Evolutionary conservation across 2,797 vertebrate genomes (phyloP), one percentile per base, ranked within the genome.

Genomic region (Sebastes kiyomatsui): DNA sequence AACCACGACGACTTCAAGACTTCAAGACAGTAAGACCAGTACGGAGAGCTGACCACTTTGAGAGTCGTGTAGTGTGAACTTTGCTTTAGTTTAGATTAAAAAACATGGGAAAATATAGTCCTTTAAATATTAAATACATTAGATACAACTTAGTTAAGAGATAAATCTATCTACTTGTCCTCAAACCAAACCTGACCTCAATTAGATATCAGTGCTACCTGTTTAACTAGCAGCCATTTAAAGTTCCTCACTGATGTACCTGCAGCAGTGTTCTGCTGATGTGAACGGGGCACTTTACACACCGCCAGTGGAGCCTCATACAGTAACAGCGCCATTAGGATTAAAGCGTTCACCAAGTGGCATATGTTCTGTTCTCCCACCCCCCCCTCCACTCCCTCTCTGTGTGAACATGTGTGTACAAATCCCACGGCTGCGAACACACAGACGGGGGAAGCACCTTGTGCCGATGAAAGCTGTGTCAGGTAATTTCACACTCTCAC

Each of bases 401-500:
- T 49, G 38, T 78, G 84, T 75, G 83, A 71, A 79, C 65, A 60
- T 76, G 87, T 83, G 87, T 88, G 84, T 64, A 58, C 69, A 83
- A 81, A 82, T 90, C 85, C 87, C 87, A 82, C 55, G 82, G 77
- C 82, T 70, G 78, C 27, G 42, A 74, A 75, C 82, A 67, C 89
- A 87, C 83, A 87, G 83, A 79, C 77, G 60, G 81, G 59, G 70
- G 72, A 66, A 62, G 77, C 84, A 90, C 87, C 90, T 87, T 75
- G 70, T 27, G 23, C 68, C 9, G 79, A 79, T 74, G 85, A 88
- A 90, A 91, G 89, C 91, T 54, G 87, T 88, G 90, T 92, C 88
- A 90, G 93, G 89, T 94, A 91, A 94, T 94, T 94, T 93, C 93
- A 93, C 92, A 92, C 87, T 84, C 82, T 84, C 83, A 84, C 84